Conservation (phyloP, 2,113 vertebrate species). For the Entelurus aequoreus region DNA sequence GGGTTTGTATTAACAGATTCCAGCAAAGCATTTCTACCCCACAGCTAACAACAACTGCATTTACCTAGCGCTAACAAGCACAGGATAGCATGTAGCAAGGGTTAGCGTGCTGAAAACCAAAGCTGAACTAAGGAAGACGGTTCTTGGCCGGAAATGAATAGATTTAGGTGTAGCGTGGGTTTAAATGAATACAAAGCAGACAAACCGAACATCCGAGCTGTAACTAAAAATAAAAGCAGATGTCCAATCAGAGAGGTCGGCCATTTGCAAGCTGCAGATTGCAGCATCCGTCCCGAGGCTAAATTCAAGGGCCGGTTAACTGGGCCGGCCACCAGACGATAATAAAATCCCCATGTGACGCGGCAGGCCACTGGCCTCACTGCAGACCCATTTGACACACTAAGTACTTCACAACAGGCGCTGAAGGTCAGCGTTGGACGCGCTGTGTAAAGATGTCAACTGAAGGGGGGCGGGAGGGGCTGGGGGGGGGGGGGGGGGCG, state of each 20-base stretch:
- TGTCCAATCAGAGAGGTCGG: conserved; percentile 41
- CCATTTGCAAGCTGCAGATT: conserved; percentile 37
- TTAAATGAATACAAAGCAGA: background rate
- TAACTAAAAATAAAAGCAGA: conserved; percentile 32
- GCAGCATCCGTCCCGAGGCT: conserved; percentile 27
- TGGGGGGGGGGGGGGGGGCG: background rate
- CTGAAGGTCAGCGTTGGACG: conserved; percentile 36
- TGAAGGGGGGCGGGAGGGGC: background rate
- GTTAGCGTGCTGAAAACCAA: no score
- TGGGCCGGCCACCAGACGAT: conserved; percentile 24
- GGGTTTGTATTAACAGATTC: no score
- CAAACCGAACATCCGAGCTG: background rate
- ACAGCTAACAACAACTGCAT: no score
- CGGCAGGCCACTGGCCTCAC: conserved; percentile 24
- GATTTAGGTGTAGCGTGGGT: no score
- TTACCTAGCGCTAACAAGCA: no score
- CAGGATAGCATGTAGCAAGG: no score
- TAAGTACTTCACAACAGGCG: conserved; percentile 32
- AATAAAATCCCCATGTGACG: conserved; percentile 56
- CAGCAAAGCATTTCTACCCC: no score
- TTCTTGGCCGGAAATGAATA: no score
- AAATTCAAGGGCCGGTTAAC: conserved; percentile 46
- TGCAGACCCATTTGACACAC: conserved; percentile 38
- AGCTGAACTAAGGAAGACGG: no score
- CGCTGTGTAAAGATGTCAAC: conserved; percentile 19